phyloP scores from a whole-genome alignment of 2,113 vertebrate genomes.

The Emberiza fucata region DNA sequence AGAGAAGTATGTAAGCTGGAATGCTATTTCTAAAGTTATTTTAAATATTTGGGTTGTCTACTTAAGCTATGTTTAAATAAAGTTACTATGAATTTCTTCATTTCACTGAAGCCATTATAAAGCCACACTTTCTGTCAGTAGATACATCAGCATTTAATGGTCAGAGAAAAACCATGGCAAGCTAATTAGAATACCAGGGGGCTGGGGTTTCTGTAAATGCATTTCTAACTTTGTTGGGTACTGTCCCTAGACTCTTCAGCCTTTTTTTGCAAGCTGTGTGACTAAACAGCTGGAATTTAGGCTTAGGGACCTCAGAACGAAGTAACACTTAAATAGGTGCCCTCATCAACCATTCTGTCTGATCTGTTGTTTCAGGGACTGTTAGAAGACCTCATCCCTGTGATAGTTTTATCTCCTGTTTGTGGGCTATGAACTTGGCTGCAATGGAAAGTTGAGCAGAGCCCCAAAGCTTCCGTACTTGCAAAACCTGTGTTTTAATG shows the following conservation, averaged over 20 bases:
- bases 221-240: background rate
- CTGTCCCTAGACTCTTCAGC: background rate
- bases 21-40: background rate
- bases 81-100: background rate
- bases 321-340: background rate
- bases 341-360: background rate
- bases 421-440: background rate
- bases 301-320: background rate
- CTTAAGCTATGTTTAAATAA: conserved; percentile 15
- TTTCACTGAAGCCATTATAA: background rate
- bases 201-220: background rate
- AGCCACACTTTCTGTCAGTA: background rate
- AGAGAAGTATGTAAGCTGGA: background rate
- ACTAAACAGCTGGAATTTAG: background rate
- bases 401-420: background rate
- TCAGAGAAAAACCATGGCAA: background rate
- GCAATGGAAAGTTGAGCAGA: background rate
- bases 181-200: background rate
- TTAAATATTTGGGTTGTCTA: conserved; percentile 25
- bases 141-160: background rate
- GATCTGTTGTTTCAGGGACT: background rate
- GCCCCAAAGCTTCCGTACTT: background rate
- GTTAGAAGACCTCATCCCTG: background rate
- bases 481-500: background rate
- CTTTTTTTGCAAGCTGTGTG: background rate